Conservation (phyloP, 2,113 vertebrate species). For the Thermophis baileyi region DNA sequence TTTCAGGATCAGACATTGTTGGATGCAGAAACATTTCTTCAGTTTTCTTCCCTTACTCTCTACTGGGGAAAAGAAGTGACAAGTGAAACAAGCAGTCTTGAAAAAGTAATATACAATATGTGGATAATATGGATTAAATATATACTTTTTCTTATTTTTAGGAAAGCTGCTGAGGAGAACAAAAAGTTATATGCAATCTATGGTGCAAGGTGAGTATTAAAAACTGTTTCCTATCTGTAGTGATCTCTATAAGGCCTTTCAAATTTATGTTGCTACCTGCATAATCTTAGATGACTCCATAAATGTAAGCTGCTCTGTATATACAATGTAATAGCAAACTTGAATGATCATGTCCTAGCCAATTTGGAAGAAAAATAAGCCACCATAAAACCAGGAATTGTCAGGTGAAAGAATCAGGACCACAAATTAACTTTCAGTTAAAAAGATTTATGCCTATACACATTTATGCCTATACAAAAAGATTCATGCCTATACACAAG, state of each 20-base stretch:
- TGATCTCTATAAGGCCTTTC: slow-evolving; percentile 11
- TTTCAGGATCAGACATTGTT: background rate
- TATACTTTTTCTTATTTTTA: slow-evolving; percentile 68
- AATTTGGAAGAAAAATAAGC: background rate
- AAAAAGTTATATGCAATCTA: slow-evolving; percentile 91
- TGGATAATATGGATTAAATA: background rate
- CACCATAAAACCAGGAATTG: background rate
- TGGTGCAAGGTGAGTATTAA: slow-evolving; percentile 83
- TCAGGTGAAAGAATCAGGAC: background rate
- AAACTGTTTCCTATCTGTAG: background rate
- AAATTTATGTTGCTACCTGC: background rate
- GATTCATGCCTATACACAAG: background rate
- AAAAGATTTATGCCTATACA: background rate
- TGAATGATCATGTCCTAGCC: background rate
- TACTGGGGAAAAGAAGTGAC: background rate
- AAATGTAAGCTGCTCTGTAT: background rate
- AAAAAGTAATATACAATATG: background rate
- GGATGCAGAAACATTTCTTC: background rate
- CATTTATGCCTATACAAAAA: background rate
- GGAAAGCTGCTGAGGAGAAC: slow-evolving; percentile 91
- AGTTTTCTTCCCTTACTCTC: background rate
- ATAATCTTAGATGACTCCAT: background rate
- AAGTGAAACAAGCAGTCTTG: background rate
- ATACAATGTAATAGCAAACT: background rate
- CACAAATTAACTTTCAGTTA: background rate